A percentile compares a stretch with the other conserved stretches of the same genome.
These are phyloP conservation scores for Palythoa heliodiscus DNA, from an alignment of 92 coral and sea anemone species.

Conservation along the genomic window DNA sequence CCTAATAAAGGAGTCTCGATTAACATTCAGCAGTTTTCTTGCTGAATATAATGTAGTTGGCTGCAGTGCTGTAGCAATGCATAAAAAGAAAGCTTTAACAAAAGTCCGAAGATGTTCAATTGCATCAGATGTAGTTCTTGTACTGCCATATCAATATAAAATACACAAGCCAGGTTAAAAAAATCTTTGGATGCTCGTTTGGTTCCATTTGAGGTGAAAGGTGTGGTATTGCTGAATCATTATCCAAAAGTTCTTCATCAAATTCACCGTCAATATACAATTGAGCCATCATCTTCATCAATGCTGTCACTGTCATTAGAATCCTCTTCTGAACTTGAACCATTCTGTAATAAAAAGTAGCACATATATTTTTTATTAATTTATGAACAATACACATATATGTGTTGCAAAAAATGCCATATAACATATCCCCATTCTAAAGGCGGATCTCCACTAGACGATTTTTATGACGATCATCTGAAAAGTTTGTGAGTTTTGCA, in stretches of 20 bases:
- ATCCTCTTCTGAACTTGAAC: slow-evolving; percentile 5
- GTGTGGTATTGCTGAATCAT: slow-evolving; percentile 9
- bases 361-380: not conserved
- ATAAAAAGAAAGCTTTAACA: not conserved
- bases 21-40: slow-evolving; percentile 40
- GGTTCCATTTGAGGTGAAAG: not conserved
- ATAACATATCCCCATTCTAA: not conserved
- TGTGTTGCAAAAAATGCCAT: not conserved
- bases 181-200: not conserved
- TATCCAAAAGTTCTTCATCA: not conserved
- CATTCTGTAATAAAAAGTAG: not conserved
- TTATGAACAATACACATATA: not conserved
- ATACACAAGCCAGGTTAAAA: not conserved
- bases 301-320: not conserved
- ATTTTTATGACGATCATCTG: no score
- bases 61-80: slow-evolving; percentile 11
- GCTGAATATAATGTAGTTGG: slow-evolving; percentile 54
- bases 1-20: not conserved
- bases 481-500: no score
- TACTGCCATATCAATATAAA: slow-evolving; percentile 1
- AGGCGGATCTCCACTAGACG: no score
- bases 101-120: slow-evolving; percentile 12
- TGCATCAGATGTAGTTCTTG: not conserved
- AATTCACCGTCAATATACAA: slow-evolving; percentile 7
- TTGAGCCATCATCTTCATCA: slow-evolving; percentile 19